Evolutionary conservation across 2,113 vertebrate species (phyloP).

Genomic region (Alligator sinensis): DNA sequence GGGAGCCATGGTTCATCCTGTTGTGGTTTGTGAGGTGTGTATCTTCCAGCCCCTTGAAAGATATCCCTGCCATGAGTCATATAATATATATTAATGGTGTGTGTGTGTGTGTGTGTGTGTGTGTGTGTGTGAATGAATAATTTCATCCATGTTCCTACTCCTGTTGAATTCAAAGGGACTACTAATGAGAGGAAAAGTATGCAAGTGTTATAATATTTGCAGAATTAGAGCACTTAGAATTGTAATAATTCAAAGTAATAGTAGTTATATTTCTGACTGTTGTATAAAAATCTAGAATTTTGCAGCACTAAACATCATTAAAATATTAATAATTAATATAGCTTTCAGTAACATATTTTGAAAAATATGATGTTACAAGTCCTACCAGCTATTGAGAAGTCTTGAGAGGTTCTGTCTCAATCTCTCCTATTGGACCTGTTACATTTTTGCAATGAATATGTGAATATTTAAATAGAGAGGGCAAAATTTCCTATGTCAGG

Average conservation of each 20-base stretch:
- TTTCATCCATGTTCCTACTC: background rate
- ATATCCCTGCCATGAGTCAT: no score
- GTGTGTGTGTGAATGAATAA: background rate
- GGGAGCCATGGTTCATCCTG: no score
- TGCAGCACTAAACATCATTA: background rate
- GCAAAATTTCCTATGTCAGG: background rate
- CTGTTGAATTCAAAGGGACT: conserved; percentile 20
- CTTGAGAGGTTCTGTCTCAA: background rate
- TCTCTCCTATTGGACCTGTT: background rate
- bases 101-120: no score
- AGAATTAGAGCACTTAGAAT: background rate
- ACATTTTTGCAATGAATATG: background rate
- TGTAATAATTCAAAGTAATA: background rate
- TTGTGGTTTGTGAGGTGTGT: no score
- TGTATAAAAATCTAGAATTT: background rate
- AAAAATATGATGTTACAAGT: background rate
- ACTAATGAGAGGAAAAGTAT: conserved; percentile 46
- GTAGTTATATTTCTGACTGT: no score
- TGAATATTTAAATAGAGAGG: background rate
- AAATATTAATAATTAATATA: conserved; percentile 14
- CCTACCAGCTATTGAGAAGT: background rate
- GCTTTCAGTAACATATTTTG: background rate
- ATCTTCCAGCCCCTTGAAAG: no score
- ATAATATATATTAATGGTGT: no score
- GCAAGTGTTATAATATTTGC: conserved; percentile 1